Evolutionary conservation across 2,888 invertebrate species (phyloP).

Genomic region (Liodrosophila aerea): DNA sequence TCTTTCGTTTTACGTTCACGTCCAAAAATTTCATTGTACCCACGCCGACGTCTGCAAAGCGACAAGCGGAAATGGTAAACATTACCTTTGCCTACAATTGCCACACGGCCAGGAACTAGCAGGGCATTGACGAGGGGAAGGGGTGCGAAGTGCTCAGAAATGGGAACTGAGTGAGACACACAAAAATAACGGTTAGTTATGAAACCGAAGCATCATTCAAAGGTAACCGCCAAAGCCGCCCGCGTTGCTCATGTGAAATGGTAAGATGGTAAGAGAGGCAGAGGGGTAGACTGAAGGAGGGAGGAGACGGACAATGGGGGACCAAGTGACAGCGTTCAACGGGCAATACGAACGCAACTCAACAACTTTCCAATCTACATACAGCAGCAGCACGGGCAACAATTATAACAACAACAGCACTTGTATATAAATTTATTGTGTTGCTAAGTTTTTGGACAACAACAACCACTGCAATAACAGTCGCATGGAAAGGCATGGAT

Average conservation of each 20-base stretch:
- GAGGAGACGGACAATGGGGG: not conserved
- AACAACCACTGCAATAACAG: slow-evolving; percentile 37
- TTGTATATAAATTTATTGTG: slow-evolving; percentile 70
- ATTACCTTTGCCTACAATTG: slow-evolving; percentile 72
- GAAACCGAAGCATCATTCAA: slow-evolving; percentile 77
- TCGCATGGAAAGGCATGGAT: slow-evolving; percentile 45
- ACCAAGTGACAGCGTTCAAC: slow-evolving; percentile 65
- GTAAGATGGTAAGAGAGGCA: not conserved
- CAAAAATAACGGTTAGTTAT: slow-evolving; percentile 71
- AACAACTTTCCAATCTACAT: slow-evolving; percentile 70
- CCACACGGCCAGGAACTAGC: slow-evolving; percentile 41
- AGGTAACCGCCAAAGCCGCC: slow-evolving; percentile 70
- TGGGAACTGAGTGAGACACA: slow-evolving; percentile 64
- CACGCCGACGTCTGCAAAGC: slow-evolving; percentile 68
- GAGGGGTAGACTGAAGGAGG: slow-evolving; percentile 6
- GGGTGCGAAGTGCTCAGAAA: slow-evolving; percentile 47
- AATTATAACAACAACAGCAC: slow-evolving; percentile 28
- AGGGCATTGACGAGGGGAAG: slow-evolving; percentile 3
- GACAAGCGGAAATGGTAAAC: slow-evolving; percentile 77
- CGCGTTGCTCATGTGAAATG: slow-evolving; percentile 49
- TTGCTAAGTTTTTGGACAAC: slow-evolving; percentile 46
- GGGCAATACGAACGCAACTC: slow-evolving; percentile 48
- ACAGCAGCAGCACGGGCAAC: slow-evolving; percentile 34
- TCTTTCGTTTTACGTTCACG: slow-evolving; percentile 66
- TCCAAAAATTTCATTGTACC: slow-evolving; percentile 76